phyloP scores from a whole-genome alignment of 35 echinoderm and acorn worm genomes.

The Lytechinus pictus region DNA sequence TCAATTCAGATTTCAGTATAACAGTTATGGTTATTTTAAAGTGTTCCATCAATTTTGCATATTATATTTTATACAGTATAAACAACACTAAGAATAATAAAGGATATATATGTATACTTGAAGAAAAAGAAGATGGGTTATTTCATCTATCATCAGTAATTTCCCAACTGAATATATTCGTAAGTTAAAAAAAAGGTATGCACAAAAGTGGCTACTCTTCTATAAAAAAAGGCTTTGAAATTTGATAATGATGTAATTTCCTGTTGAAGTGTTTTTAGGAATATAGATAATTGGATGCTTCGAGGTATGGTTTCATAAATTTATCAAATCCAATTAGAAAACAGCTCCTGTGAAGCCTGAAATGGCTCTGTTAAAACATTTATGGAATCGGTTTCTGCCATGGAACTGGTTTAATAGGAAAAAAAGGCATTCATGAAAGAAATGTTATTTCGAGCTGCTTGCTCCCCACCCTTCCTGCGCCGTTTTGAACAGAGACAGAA shows the following conservation, averaged over 20 bases:
- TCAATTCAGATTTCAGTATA: not conserved
- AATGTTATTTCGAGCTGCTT: not conserved
- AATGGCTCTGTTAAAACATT: not conserved
- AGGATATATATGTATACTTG: not conserved
- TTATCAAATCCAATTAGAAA: conserved; percentile 13
- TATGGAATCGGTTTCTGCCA: not conserved
- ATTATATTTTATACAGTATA: not conserved
- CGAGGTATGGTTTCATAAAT: not conserved
- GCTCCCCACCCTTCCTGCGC: not conserved
- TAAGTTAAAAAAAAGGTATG: not conserved
- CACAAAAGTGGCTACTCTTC: not conserved
- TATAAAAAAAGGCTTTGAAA: not conserved
- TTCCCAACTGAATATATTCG: not conserved
- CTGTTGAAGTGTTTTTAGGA: not conserved
- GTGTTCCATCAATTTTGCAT: not conserved
- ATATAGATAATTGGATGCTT: not conserved
- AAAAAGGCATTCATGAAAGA: not conserved
- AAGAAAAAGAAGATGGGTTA: not conserved
- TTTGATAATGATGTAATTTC: not conserved
- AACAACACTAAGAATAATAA: not conserved
- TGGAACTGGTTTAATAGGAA: not conserved
- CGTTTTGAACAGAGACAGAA: conserved; percentile 25
- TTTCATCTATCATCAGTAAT: not conserved
- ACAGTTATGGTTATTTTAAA: not conserved
- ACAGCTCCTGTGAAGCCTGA: not conserved